phyloP scores from a whole-genome alignment of 92 coral and sea anemone species.

The Palythoa grandiflora region DNA sequence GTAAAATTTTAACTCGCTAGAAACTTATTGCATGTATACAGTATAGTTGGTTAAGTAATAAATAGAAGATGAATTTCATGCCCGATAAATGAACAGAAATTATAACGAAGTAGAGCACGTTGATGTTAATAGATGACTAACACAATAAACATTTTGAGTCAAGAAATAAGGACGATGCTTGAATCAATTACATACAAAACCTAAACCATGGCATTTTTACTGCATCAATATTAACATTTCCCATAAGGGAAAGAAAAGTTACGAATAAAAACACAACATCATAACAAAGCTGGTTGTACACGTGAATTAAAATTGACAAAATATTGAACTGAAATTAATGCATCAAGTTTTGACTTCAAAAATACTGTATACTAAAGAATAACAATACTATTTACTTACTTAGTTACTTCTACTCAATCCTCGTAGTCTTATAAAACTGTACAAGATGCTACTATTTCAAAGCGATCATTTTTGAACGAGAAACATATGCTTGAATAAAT shows the following conservation, averaged over 20 bases:
- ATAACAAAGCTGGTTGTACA: not conserved
- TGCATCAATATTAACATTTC: not conserved
- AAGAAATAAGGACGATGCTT: not conserved
- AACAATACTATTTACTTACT: not conserved
- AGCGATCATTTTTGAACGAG: too few relatives aligned
- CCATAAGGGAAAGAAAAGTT: not conserved
- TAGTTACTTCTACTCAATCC: too few relatives aligned
- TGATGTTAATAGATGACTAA: not conserved
- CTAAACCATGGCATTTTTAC: not conserved
- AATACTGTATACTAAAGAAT: not conserved
- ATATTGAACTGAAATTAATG: not conserved
- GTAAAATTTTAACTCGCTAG: too few relatives aligned
- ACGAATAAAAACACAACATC: not conserved
- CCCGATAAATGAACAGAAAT: not conserved
- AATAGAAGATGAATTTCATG: too few relatives aligned
- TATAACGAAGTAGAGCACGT: not conserved
- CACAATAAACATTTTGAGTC: not conserved
- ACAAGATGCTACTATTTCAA: too few relatives aligned
- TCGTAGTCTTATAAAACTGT: too few relatives aligned
- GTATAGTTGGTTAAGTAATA: too few relatives aligned
- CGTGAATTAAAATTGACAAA: not conserved
- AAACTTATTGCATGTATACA: too few relatives aligned
- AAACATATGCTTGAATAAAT: too few relatives aligned
- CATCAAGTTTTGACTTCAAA: not conserved
- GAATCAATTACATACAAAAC: not conserved